phyloP scores from a whole-genome alignment of 1,140 invertebrate species.

The Philaenus spumarius region DNA sequence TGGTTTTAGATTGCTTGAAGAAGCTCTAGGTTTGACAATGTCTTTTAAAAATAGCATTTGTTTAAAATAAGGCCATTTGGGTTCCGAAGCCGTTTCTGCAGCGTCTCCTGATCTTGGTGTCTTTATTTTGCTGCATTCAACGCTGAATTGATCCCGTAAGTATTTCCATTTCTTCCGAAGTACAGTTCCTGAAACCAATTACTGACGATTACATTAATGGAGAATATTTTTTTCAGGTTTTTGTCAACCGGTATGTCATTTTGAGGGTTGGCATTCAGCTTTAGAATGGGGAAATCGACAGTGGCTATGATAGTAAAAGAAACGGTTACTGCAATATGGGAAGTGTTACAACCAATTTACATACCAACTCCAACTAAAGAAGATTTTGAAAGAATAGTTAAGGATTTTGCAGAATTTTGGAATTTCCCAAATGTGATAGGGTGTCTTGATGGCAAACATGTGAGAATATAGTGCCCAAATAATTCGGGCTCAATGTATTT shows the following conservation, averaged over 20 bases:
- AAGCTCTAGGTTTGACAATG: slow-evolving; percentile 1
- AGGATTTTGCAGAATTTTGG: slow-evolving; percentile 33
- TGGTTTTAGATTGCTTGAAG: slow-evolving; percentile 4
- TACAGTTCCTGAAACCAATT: too few species aligned
- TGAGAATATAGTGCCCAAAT: slow-evolving; percentile 24
- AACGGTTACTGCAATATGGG: too few species aligned
- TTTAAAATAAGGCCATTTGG: slow-evolving; percentile 10
- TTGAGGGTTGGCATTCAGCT: too few species aligned
- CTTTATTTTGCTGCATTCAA: background rate
- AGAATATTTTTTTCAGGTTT: background rate
- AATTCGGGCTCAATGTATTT: slow-evolving; percentile 31
- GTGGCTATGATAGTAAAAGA: too few species aligned
- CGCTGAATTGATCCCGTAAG: background rate
- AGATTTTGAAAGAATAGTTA: too few species aligned
- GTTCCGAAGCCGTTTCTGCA: too few species aligned
- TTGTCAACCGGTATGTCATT: too few species aligned
- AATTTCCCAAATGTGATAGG: slow-evolving; percentile 33
- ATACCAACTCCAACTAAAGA: slow-evolving; percentile 26
- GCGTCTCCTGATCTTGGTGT: too few species aligned
- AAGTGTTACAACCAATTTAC: slow-evolving; percentile 25
- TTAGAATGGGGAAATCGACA: slow-evolving; percentile 4
- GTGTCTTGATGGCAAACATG: slow-evolving; percentile 16
- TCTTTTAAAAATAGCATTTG: too few species aligned
- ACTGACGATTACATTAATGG: background rate
- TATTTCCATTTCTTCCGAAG: too few species aligned